Conservation (phyloP, 1,140 invertebrate species). For the Trissolcus basalis region DNA sequence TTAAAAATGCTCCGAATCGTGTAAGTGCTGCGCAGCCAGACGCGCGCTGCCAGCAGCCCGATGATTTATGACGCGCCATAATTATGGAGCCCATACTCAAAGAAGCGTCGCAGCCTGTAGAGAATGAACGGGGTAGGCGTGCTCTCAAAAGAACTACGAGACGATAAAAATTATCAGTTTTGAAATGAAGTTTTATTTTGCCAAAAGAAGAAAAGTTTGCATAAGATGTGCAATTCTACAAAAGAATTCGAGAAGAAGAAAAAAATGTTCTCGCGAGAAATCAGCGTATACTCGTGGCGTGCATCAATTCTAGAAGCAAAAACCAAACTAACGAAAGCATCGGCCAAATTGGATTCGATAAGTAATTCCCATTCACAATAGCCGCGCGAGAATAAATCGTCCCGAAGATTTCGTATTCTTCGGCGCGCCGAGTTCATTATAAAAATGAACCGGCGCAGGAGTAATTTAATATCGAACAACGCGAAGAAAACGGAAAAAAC, state of each 20-base stretch:
- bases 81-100: slow-evolving; percentile 33
- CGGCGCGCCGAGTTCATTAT: slow-evolving; percentile 30
- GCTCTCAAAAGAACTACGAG: too few species aligned
- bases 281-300: too few species aligned
- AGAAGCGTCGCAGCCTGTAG: slow-evolving; percentile 7
- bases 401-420: slow-evolving; percentile 36
- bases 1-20: slow-evolving; percentile 49
- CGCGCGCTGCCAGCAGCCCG: slow-evolving; percentile 22
- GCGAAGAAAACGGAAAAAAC: too few species aligned
- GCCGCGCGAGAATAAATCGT: slow-evolving; percentile 39
- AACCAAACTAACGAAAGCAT: slow-evolving; percentile 11
- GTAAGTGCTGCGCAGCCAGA: slow-evolving; percentile 32
- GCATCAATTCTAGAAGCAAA: slow-evolving; percentile 3
- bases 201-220: too few species aligned
- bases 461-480: slow-evolving; percentile 35
- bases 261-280: too few species aligned
- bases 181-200: too few species aligned
- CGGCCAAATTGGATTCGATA: slow-evolving; percentile 22
- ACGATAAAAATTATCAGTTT: too few species aligned
- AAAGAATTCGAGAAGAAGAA: too few species aligned
- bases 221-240: too few species aligned
- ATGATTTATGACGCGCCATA: slow-evolving; percentile 48
- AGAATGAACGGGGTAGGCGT: slow-evolving; percentile 1
- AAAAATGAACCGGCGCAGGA: slow-evolving; percentile 39
- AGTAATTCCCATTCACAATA: slow-evolving; percentile 36